Evolutionary conservation across 2,888 invertebrate species (phyloP).

Genomic region (Omphaloscelis lunosa): DNA sequence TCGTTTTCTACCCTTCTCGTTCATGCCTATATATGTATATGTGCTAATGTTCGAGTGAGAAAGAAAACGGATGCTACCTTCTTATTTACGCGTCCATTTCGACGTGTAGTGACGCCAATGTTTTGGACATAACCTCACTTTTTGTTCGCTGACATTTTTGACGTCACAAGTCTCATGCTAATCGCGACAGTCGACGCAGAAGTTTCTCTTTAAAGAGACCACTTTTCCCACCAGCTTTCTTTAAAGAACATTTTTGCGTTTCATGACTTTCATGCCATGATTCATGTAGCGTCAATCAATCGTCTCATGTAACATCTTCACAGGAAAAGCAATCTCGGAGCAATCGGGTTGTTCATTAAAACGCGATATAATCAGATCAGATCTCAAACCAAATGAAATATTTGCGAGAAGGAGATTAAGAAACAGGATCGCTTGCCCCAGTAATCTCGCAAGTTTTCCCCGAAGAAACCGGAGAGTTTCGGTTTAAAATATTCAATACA

Average conservation of each 20-base stretch:
- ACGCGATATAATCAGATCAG: slow-evolving; percentile 60
- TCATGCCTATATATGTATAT: too few relatives aligned
- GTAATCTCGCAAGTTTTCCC: slow-evolving; percentile 49
- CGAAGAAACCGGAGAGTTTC: slow-evolving; percentile 11
- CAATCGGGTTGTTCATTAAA: slow-evolving; percentile 51
- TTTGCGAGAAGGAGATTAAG: slow-evolving; percentile 49
- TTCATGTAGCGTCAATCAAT: background rate
- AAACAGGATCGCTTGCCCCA: slow-evolving; percentile 38
- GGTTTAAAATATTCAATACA: slow-evolving; percentile 66
- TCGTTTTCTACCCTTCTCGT: too few relatives aligned
- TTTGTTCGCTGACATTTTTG: too few relatives aligned
- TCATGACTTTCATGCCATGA: background rate
- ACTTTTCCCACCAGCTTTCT: background rate
- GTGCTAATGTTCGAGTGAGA: too few relatives aligned
- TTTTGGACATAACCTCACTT: too few relatives aligned
- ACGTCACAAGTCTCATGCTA: too few relatives aligned
- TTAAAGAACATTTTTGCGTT: background rate
- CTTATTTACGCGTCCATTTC: too few relatives aligned
- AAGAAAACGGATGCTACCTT: too few relatives aligned
- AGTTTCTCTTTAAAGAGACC: too few relatives aligned
- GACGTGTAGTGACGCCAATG: too few relatives aligned
- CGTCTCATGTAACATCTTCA: background rate
- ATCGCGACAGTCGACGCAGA: too few relatives aligned
- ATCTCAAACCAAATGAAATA: slow-evolving; percentile 53
- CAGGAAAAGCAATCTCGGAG: slow-evolving; percentile 10